Evolutionary conservation across 2,797 vertebrate species (phyloP), one percentile per base, ranked within the genome.

Genomic region (Notolepis coatsorum): DNA sequence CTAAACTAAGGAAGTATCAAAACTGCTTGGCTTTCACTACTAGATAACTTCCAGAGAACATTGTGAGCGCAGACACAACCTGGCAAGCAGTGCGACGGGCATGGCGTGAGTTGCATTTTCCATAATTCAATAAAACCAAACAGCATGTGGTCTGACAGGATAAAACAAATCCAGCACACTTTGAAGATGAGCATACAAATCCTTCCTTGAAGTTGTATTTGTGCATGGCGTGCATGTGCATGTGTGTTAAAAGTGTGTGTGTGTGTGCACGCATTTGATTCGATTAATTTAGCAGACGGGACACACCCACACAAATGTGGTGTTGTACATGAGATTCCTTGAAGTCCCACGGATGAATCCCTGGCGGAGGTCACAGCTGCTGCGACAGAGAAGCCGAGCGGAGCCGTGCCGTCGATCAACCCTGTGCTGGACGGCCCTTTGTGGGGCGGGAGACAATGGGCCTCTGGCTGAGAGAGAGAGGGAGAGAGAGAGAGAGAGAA

Each of bases 361-460:
- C 84, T 73, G 12, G 56, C 0, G 75, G 82, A 69, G 80, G 77
- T 78, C 58, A 31, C 7, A 1, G 73, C 82, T 69, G 80, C 80
- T 15, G 65, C 54, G 65, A 73, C 68, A 66, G 57, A 65, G 77
- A 57, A 74, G 68, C 59, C 6, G 33, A 64, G 71, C 72, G 45
- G 73, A 82, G 66, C 49, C 57, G 77, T 53, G 73, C 77, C 42
- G 88, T 88, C 72, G 74, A 86, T 90, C 90, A 88, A n/a, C 57
- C 84, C 71, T 71, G 71, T 80, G 65, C 80, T 80, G 70, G 56
- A 71, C 82, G 74, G 80, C 75, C 81, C 82, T 86, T 89, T 88
- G 81, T 87, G 79, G 65, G 65, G n/a, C 58, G 15, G 37, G 83
- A 91, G 88, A 91, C 89, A 91, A 90, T 87, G 78, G 75, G 88